Percentiles rank a stretch among this genome's conserved stretches.
Conservation (phyloP, 2,113 vertebrate species). For the Halcyon senegalensis region DNA sequence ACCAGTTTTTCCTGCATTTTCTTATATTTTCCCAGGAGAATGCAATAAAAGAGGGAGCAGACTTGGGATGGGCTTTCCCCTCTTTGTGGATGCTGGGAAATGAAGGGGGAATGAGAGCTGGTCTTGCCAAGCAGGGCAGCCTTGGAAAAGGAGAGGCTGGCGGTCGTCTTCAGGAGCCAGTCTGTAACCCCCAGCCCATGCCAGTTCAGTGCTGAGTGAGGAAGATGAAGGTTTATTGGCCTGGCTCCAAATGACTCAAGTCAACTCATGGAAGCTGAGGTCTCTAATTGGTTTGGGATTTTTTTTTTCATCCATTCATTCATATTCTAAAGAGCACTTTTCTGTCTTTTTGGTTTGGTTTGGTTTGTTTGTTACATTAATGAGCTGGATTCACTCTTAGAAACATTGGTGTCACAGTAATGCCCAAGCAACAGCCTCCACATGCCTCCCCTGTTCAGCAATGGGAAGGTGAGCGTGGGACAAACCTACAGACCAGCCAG, state of each 20-base stretch:
- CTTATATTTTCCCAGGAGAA: accelerated
- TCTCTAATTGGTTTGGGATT: background rate
- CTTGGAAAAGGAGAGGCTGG: background rate
- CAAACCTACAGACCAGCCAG: accelerated
- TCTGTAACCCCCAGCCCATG: background rate
- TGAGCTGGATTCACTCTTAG: background rate
- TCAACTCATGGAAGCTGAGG: background rate
- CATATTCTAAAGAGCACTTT: background rate
- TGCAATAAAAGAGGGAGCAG: accelerated
- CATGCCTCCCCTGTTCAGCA: accelerated
- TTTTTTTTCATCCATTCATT: background rate
- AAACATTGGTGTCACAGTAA: background rate
- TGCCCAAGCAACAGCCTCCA: background rate
- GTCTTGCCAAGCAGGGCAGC: background rate
- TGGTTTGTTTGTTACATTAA: too few relatives aligned
- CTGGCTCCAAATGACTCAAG: background rate
- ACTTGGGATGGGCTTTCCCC: background rate
- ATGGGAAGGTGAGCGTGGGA: accelerated
- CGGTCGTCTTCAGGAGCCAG: background rate
- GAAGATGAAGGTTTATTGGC: background rate
- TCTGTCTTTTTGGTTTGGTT: too few relatives aligned
- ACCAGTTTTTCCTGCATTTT: background rate
- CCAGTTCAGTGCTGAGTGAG: background rate
- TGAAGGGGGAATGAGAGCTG: background rate
- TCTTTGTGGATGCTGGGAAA: background rate